Percentiles rank a stretch among this genome's conserved stretches.
phyloP scores from a whole-genome alignment of 2,888 invertebrate species.

The Brenthis hecate region DNA sequence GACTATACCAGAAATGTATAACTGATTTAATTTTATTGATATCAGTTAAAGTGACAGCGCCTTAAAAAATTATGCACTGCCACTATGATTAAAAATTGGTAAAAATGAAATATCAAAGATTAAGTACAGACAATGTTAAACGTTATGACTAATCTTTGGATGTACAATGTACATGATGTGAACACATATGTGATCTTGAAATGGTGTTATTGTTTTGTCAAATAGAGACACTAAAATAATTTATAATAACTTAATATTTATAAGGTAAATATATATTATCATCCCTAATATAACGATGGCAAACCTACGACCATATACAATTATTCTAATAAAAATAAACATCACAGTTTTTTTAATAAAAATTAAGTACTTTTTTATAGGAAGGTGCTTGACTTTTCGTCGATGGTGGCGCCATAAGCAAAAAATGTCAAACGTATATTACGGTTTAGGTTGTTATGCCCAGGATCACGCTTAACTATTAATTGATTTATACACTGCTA shows the following conservation, averaged over 20 bases:
- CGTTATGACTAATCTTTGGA: constrained; percentile 16
- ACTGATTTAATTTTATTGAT: too few relatives aligned
- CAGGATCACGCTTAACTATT: too few relatives aligned
- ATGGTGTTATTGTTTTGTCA: neutral
- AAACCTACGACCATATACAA: constrained; percentile 1
- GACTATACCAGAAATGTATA: too few relatives aligned
- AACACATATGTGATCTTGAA: neutral
- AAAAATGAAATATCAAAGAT: neutral
- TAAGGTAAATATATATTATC: neutral
- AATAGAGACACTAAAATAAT: neutral
- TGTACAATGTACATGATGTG: neutral
- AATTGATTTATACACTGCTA: too few relatives aligned
- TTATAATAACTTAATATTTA: constrained; percentile 5
- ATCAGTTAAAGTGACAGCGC: too few relatives aligned
- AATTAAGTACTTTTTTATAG: constrained; percentile 6
- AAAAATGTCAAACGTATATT: too few relatives aligned
- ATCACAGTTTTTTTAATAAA: constrained; percentile 25
- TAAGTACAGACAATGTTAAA: neutral
- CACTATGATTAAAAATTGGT: too few relatives aligned
- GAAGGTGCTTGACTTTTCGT: too few relatives aligned
- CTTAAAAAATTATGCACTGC: too few relatives aligned
- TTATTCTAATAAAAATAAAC: constrained; percentile 23
- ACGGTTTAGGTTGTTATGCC: too few relatives aligned
- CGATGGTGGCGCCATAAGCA: too few relatives aligned
- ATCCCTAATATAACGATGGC: constrained; percentile 3